phyloP scores from a whole-genome alignment of 64 coral and sea anemone species.

The Montipora foliosa region DNA sequence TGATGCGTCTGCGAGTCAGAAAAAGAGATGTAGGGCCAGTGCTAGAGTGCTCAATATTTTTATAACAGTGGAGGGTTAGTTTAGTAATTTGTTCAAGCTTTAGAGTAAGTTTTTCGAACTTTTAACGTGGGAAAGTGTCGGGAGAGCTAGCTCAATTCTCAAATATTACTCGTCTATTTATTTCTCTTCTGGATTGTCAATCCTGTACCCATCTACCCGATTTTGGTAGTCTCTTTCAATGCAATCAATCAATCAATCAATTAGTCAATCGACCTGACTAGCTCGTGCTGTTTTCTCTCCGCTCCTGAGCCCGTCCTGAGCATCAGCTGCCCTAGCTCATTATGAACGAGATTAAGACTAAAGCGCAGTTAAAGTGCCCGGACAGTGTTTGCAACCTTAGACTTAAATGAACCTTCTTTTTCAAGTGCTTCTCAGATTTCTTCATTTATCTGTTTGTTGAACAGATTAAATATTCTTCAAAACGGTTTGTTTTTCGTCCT shows the following conservation, averaged over 20 bases:
- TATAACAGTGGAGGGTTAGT: not conserved
- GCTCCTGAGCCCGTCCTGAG: no score
- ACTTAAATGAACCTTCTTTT: not conserved
- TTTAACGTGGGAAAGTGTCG: not conserved
- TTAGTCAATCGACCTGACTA: not conserved
- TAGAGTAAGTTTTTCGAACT: not conserved
- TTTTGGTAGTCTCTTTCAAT: not conserved
- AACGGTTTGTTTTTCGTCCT: not conserved
- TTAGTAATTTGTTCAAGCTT: not conserved
- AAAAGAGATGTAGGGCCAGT: not conserved
- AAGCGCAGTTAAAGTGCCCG: no score
- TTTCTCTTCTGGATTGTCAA: not conserved
- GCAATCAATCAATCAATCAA: not conserved
- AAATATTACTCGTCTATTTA: not conserved
- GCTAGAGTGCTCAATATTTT: not conserved
- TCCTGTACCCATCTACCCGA: not conserved
- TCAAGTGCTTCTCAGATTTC: not conserved
- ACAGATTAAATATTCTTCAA: slow-evolving; percentile 1
- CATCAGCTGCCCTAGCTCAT: no score
- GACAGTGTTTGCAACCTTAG: no score
- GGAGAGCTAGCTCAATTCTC: not conserved
- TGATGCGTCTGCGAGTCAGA: not conserved
- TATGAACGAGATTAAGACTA: no score
- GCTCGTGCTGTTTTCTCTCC: not conserved
- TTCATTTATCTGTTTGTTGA: slow-evolving; percentile 5